A percentile compares a stretch with the other conserved stretches of the same genome.
Evolutionary conservation across 2,888 invertebrate species (phyloP).

Genomic region (Hartigia nigra): DNA sequence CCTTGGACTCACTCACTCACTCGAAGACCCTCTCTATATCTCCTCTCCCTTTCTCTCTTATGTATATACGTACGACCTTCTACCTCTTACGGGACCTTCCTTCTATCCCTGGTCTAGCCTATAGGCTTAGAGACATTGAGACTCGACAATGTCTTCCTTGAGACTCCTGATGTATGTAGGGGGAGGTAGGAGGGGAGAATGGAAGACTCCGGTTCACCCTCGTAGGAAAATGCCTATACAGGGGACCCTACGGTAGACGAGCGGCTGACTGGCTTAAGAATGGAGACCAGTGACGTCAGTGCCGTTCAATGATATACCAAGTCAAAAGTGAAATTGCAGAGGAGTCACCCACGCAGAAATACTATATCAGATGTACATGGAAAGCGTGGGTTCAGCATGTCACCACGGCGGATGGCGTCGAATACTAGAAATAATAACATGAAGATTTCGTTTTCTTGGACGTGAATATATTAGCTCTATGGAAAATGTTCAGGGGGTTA

Average conservation of each 20-base stretch:
- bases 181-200: background rate
- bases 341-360: background rate
- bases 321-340: background rate
- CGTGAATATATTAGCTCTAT: background rate
- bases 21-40: background rate
- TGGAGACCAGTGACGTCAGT: background rate
- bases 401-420: background rate
- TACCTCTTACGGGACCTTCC: background rate
- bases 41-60: background rate
- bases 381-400: background rate
- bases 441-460: background rate
- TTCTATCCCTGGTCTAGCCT: background rate
- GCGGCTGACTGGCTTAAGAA: background rate
- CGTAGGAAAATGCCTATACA: background rate
- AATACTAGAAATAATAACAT: background rate
- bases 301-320: background rate
- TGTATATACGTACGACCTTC: conserved; percentile 1
- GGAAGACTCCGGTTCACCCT: background rate
- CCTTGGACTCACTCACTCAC: background rate
- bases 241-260: background rate
- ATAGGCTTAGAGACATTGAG: background rate
- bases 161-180: background rate
- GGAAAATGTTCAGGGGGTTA: background rate
- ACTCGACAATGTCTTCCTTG: background rate
- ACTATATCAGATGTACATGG: background rate